phyloP scores from a whole-genome alignment of 1,140 invertebrate genomes.

The Himalopsyche phryganea region DNA sequence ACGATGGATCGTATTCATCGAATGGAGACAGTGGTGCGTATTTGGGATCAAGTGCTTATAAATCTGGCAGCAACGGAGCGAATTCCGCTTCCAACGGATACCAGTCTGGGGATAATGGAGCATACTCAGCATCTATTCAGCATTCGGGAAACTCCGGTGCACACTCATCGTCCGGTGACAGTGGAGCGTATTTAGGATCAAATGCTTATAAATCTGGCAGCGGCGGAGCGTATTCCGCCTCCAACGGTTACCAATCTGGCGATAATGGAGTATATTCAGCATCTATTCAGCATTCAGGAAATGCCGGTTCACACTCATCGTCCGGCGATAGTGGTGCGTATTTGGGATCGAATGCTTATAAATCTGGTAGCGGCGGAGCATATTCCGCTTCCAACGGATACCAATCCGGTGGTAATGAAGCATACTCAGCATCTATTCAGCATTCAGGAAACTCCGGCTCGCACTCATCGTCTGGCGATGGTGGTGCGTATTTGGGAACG shows the following conservation, averaged over 20 bases:
- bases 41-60: not conserved
- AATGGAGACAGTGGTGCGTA: conserved; percentile 2
- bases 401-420: not conserved
- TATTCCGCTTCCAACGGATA: not conserved
- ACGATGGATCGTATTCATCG: too few species aligned
- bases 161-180: not conserved
- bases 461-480: too few species aligned
- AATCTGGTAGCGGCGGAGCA: not conserved
- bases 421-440: too few species aligned
- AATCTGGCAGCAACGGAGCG: not conserved
- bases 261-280: not conserved
- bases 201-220: not conserved
- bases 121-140: not conserved
- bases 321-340: too few species aligned
- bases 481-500: too few species aligned
- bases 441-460: too few species aligned
- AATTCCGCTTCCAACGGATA: not conserved
- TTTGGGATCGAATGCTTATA: not conserved
- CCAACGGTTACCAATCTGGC: not conserved
- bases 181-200: conserved; percentile 3
- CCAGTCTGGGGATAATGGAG: not conserved
- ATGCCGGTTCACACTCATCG: not conserved
- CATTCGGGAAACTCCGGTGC: not conserved
- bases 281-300: not conserved
- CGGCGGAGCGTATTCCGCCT: not conserved